Base-by-base conservation (phyloP, 2,797 vertebrate genomes). In the Hippocampus kuda region DNA sequence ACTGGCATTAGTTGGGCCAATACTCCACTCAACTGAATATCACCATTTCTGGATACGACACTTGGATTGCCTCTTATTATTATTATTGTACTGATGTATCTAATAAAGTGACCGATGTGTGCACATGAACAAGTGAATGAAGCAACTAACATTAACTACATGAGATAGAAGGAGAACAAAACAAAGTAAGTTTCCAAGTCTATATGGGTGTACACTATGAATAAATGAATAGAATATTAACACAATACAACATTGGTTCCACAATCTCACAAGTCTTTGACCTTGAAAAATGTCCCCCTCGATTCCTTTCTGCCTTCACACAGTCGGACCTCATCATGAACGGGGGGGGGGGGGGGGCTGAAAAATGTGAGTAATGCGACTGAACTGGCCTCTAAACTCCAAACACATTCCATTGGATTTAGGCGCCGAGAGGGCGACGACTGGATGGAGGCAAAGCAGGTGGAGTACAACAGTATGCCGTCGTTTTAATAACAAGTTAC, bases 381-480 rank as follows among this genome's bases (percentile, higher is more conserved):
- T 81, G n/a, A 85, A 84, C 85, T 83, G 74, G 78, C 71, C 74
- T 80, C 74, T 78, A 79, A 72, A 74, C 80, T 53, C 66, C 44
- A 56, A 68, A 67, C 74, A 79, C 80, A 84, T 84, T 85, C 76
- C 77, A 68, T 60, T 70, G 76, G 71, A 77, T 81, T 83, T 76
- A 68, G 15, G 75, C 73, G 77, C 38, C 1, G 34, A 69, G 24
- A 18, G 27, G 65, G 34, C 26, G 60, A 57, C 27, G 18, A 27
- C 46, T 27, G 24, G 54, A 59, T 54, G 24, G 44, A 56, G 56
- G 49, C 60, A 41, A 2, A 65, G 44, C 71, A 77, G 72, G 77
- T 76, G 67, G 56, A 66, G 24, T 48, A 8, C n/a, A 46, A 24
- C 41, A n/a, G 5, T 44, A 46, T 26, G 24, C 7, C 15, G 24